Conservation (phyloP, 2,113 vertebrate species). For the Dromaius novaehollandiae region DNA sequence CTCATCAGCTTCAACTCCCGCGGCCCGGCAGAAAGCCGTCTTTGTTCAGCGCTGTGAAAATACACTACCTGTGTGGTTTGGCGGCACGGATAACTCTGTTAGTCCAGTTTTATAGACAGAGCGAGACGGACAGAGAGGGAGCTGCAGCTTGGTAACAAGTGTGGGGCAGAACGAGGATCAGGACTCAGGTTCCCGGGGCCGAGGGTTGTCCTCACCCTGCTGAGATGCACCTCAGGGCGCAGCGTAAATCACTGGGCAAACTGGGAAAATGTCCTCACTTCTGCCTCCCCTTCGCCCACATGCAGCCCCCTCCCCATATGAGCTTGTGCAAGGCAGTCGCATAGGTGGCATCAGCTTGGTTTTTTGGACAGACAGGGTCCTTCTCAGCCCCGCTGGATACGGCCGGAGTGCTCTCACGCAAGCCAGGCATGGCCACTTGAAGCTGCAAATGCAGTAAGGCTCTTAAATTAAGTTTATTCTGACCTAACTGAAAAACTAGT, state of each 20-base stretch:
- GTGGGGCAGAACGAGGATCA: neutral
- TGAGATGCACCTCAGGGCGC: neutral
- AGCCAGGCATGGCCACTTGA: too few species aligned
- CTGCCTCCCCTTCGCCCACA: fast-evolving
- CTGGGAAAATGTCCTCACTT: neutral
- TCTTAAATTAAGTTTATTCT: neutral
- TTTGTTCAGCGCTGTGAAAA: neutral
- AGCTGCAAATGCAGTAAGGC: too few species aligned
- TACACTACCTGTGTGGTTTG: neutral
- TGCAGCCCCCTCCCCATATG: fast-evolving
- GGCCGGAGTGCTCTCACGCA: too few species aligned
- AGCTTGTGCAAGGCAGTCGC: neutral
- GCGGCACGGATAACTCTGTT: fast-evolving
- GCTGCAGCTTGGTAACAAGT: fast-evolving
- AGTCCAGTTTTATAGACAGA: fast-evolving
- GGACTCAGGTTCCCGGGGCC: fast-evolving
- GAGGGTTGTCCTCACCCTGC: neutral
- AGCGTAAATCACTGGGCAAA: neutral
- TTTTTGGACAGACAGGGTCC: neutral
- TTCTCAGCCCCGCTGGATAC: neutral
- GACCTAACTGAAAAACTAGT: neutral
- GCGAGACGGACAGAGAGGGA: fast-evolving
- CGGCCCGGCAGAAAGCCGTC: fast-evolving
- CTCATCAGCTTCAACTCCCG: fast-evolving
- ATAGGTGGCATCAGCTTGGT: neutral